phyloP scores from a whole-genome alignment of 2,888 invertebrate species.

The Agelastica alni region DNA sequence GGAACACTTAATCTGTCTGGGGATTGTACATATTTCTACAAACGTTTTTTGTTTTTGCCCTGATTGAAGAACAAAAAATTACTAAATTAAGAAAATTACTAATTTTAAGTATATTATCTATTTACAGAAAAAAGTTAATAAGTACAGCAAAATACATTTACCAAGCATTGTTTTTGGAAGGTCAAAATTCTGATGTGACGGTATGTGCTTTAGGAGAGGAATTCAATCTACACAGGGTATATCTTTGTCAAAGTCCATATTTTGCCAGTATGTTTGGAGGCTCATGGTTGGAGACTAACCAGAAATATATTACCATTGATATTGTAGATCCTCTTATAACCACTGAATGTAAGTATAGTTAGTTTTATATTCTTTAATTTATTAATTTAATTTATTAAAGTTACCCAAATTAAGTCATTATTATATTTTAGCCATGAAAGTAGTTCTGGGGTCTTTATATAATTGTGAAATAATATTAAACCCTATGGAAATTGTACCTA shows the following conservation, averaged over 20 bases:
- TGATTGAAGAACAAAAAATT: no score
- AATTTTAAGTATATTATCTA: no score
- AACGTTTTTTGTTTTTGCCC: no score
- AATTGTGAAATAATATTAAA: slow-evolving; percentile 73
- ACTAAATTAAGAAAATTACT: no score
- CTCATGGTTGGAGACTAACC: slow-evolving; percentile 73
- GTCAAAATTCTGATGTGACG: slow-evolving; percentile 75
- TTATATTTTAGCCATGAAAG: slow-evolving; percentile 64
- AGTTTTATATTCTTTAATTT: no score
- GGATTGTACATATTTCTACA: no score
- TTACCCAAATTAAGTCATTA: background rate
- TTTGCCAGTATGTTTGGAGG: slow-evolving; percentile 83
- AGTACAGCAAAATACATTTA: slow-evolving; percentile 80
- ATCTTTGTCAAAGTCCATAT: slow-evolving; percentile 79
- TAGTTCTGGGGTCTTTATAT: slow-evolving; percentile 76
- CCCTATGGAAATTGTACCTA: slow-evolving; percentile 67
- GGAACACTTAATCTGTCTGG: no score
- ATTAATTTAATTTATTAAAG: no score
- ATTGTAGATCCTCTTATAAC: slow-evolving; percentile 74
- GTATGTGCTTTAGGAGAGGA: slow-evolving; percentile 71
- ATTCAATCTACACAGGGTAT: slow-evolving; percentile 78
- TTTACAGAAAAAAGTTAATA: slow-evolving; percentile 65
- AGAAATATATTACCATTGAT: slow-evolving; percentile 68
- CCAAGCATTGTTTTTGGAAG: slow-evolving; percentile 74
- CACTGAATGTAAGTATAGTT: slow-evolving; percentile 65